Evolutionary conservation across 2,113 vertebrate genomes (phyloP), one percentile per base, ranked within the genome.

Genomic region (Erythrocercus mccallii): DNA sequence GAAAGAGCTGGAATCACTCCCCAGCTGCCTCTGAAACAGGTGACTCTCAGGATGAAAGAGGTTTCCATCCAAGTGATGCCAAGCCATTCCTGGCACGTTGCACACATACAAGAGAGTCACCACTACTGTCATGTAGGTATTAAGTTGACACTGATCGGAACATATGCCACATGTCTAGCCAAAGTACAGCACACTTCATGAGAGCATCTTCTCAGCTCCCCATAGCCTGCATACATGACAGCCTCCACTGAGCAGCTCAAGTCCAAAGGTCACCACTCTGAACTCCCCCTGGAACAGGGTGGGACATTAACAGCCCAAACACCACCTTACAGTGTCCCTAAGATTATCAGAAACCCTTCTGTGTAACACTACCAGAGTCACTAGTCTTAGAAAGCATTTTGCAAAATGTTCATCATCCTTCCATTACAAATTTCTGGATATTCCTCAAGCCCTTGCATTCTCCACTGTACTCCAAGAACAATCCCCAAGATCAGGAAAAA

Each of bases 251-350:
- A 50, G 90, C 28, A 72, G 25, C 13, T 37, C 7, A 72, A 58
- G 27, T 2, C n/a, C 20, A 28, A 48, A 85, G 33, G 50, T 16
- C 4, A 3, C 22, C 54, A 38, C 8, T 5, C 25, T 27, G 17
- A 83, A 14, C 18, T 15, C 44, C 18, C 22, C 48, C 54, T 35
- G 31, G 38, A 70, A 50, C 4, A n/a, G 28, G 12, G 24, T 15
- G 51, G 30, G 45, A 21, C 8, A 7, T 31, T 4, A 50, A 25
- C 3, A 68, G 78, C 15, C 14, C 30, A 28, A 78, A 78, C 1
- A 1, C 12, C 27, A 68, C 0, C 0, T 20, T 50, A 48, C 22
- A 37, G 35, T 21, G 20, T 22, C n/a, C 27, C 11, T 4, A 21
- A 60, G 16, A 37, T 28, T n/a, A 65, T 37, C 58, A 80, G 66